A percentile compares a stretch with the other conserved stretches of the same genome.
Conservation (phyloP, 2,797 vertebrate genomes). For the Hemitrygon akajei region DNA sequence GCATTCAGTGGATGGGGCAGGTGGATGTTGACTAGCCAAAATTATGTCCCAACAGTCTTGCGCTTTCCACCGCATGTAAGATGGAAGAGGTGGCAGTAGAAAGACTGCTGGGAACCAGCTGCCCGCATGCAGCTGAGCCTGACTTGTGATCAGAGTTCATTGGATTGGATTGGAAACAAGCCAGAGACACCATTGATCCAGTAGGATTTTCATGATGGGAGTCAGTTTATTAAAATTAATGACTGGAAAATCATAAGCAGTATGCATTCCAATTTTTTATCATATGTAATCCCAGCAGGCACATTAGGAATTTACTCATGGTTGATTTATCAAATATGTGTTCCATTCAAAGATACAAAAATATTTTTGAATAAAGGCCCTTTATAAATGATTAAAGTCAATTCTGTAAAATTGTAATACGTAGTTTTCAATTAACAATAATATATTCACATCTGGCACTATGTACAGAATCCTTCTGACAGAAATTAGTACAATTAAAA, state of each 20-base stretch:
- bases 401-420: not conserved
- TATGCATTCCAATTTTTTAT: not conserved
- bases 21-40: not conserved
- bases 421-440: not conserved
- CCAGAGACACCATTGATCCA: not conserved
- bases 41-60: not conserved
- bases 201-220: not conserved
- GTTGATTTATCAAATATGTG: not conserved
- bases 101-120: not conserved
- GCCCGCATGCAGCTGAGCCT: not conserved
- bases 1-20: not conserved
- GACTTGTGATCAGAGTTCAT: not conserved
- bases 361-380: not conserved
- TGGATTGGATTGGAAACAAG: not conserved
- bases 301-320: not conserved
- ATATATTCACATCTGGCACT: not conserved
- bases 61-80: not conserved
- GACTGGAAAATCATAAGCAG: not conserved
- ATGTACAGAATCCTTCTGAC: not conserved
- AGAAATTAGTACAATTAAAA: not conserved
- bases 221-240: not conserved
- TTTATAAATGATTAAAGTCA: not conserved
- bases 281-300: not conserved
- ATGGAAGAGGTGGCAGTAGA: not conserved
- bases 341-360: not conserved